phyloP scores from a whole-genome alignment of 2,888 invertebrate genomes.

The Cephus spinipes region DNA sequence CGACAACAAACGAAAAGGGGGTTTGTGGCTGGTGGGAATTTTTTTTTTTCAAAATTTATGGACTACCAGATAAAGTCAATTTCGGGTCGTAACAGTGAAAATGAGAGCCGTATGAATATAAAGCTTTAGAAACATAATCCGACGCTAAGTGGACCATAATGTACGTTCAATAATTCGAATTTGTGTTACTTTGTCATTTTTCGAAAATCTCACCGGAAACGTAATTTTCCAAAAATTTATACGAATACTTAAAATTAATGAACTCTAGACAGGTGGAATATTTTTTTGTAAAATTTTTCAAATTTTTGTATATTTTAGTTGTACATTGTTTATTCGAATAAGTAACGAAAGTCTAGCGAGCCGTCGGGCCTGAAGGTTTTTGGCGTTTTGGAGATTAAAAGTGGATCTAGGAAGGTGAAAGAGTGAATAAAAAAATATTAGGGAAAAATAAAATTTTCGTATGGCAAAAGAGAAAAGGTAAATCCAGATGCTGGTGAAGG shows the following conservation, averaged over 20 bases:
- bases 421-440: background rate
- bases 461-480: background rate
- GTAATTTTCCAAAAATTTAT: background rate
- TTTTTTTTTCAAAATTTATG: background rate
- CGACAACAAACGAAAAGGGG: background rate
- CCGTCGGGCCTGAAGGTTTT: no score
- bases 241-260: no score
- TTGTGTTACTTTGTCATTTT: background rate
- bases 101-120: background rate
- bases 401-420: background rate
- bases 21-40: background rate
- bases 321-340: no score
- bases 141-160: background rate
- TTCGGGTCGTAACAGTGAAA: background rate
- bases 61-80: background rate
- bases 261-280: no score
- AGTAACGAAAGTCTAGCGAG: no score
- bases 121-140: background rate
- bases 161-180: background rate
- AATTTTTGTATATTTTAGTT: no score
- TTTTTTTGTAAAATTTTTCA: no score
- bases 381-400: no score
- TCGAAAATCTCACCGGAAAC: background rate
- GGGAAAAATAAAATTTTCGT: background rate
- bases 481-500: background rate